Evolutionary conservation across 2,888 invertebrate genomes (phyloP).

Genomic region (Heliconius ismenius): DNA sequence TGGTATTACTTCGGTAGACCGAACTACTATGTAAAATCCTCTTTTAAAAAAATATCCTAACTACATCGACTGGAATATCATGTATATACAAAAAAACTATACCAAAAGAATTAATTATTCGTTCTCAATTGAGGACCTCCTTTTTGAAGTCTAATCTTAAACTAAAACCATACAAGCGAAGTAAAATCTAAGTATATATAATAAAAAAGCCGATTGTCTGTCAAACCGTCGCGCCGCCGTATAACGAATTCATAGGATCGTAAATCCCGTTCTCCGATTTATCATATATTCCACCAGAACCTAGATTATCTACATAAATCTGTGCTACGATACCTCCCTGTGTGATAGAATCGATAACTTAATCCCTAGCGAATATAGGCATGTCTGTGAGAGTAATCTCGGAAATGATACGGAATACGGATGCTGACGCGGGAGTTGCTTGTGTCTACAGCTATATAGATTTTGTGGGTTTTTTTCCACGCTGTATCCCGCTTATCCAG

Average conservation of each 20-base stretch:
- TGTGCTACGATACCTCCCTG: slow-evolving; percentile 34
- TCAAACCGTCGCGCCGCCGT: slow-evolving; percentile 8
- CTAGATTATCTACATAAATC: slow-evolving; percentile 42
- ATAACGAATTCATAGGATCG: slow-evolving; percentile 17
- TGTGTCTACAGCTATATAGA: not conserved
- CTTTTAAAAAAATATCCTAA: too few species aligned
- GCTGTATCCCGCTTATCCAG: too few species aligned
- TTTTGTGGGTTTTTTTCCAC: not conserved
- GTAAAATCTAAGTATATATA: not conserved
- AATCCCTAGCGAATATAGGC: slow-evolving; percentile 38
- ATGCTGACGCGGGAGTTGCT: slow-evolving; percentile 30
- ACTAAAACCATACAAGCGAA: not conserved
- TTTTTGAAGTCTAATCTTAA: not conserved
- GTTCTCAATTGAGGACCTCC: too few species aligned
- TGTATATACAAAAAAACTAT: too few species aligned
- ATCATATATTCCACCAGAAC: slow-evolving; percentile 24
- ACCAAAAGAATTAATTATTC: too few species aligned
- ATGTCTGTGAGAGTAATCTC: slow-evolving; percentile 37
- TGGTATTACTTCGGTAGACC: too few species aligned
- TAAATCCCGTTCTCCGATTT: slow-evolving; percentile 27
- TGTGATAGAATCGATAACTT: slow-evolving; percentile 42
- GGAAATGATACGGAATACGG: slow-evolving; percentile 40
- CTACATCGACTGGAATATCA: too few species aligned
- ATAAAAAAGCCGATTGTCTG: slow-evolving; percentile 1
- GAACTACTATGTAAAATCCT: too few species aligned